Evolutionary conservation across 2,888 invertebrate species (phyloP), one percentile per base, ranked within the genome.

Genomic region (Acrocyrtus sp.): DNA sequence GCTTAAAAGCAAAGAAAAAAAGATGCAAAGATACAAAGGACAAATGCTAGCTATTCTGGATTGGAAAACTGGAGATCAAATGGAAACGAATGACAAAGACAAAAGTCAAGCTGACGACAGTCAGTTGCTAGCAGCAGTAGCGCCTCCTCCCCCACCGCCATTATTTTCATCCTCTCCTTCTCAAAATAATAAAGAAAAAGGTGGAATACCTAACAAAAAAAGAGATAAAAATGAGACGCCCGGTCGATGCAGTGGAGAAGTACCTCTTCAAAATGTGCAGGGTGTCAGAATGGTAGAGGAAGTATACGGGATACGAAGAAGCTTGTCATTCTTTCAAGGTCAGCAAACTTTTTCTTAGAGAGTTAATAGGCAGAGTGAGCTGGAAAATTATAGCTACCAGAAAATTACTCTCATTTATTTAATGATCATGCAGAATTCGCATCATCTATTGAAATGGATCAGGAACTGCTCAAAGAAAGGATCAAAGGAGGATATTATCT

Each of bases 381-480:
- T 5, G 17, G 19, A 5, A 50, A 50, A 22, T n/a, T n/a, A n/a
- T n/a, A n/a, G n/a, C n/a, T n/a, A n/a, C n/a, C n/a, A n/a, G n/a
- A n/a, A 50, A 4, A 50, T 22, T 10, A n/a, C n/a, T 45, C 6
- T 45, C 5, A 45, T 17, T 17, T 45, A 10, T 17, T 17, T 45
- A 5, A 15, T 12, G 27, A 21, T 8, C 19, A 27, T 21, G 19
- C 19, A 75, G 75, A 72, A 17, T 22, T 75, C 1, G 72, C 72
- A 3, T 62, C 70, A 5, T 60, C 72, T n/a, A 75, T 75, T 26
- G 75, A 75, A 10, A 39, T 75, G 39, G 69, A 75, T 26, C 74
- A 70, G 43, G 69, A 75, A 10, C 27, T 57, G n/a, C 56, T 75
- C 4, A 53, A 54, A 26, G 50, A 72, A 10, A 34, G 62, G 22